These are phyloP conservation scores for Sinocyclocheilus maitianheensis DNA, from an alignment of 2,113 vertebrate genomes.

Conservation along the genomic window DNA sequence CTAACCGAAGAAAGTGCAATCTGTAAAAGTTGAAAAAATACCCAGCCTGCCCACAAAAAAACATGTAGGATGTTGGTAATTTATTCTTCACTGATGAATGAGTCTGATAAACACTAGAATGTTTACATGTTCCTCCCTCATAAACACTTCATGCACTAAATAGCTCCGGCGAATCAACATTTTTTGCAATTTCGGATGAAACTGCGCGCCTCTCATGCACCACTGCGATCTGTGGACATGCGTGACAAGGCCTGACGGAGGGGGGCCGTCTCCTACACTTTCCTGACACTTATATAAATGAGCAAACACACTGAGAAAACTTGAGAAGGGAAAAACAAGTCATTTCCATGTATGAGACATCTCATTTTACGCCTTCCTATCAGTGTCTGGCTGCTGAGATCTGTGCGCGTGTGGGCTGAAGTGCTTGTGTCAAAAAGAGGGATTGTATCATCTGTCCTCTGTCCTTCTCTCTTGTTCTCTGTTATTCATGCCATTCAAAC, in stretches of 20 bases:
- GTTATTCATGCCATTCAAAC: conserved; percentile 58
- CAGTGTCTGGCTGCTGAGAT: conserved; percentile 58
- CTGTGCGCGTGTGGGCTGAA: conserved; percentile 51
- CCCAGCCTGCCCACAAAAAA: conserved; percentile 4
- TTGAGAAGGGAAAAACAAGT: conserved; percentile 50
- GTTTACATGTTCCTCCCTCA: conserved; percentile 39
- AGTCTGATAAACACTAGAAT: conserved; percentile 30
- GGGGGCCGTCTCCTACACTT: conserved; percentile 33
- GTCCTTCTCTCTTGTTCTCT: conserved; percentile 51
- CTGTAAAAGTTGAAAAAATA: conserved; percentile 2
- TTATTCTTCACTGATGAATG: conserved; percentile 29
- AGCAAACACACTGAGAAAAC: conserved; percentile 50
- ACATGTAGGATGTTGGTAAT: neutral
- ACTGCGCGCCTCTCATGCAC: neutral
- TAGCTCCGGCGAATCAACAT: conserved; percentile 11
- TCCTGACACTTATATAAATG: conserved; percentile 44
- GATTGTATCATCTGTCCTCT: conserved; percentile 60
- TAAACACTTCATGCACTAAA: conserved; percentile 28
- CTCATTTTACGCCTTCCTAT: conserved; percentile 60
- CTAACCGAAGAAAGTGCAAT: neutral
- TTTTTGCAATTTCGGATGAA: conserved; percentile 12
- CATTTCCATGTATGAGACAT: conserved; percentile 55
- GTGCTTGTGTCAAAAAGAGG: conserved; percentile 61
- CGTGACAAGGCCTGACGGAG: conserved; percentile 40
- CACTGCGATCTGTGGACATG: conserved; percentile 21